Percentiles rank a stretch among this genome's conserved stretches.
Conservation (phyloP, 2,888 invertebrate genomes). For the Netelia fuscicornis region DNA sequence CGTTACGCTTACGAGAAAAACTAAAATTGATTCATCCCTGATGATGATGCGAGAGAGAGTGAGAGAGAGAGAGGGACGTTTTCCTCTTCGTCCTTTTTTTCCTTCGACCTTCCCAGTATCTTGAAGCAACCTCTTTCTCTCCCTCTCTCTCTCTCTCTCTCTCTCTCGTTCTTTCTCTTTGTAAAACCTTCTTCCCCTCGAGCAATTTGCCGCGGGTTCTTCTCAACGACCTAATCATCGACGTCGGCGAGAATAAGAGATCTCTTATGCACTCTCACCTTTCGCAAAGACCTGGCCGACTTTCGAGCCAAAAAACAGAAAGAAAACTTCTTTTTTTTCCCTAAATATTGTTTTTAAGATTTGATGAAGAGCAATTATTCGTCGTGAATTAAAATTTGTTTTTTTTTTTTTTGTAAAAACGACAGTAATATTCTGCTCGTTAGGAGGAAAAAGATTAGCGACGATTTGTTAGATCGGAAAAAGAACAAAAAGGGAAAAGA, state of each 20-base stretch:
- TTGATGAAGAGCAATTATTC: neutral
- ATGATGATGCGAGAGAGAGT: conserved; percentile 32
- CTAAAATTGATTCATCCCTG: conserved; percentile 82
- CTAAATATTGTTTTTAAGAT: too few species aligned
- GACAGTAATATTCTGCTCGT: neutral
- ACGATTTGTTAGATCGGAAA: neutral
- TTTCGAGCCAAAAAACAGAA: neutral
- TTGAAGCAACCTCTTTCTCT: conserved; percentile 28
- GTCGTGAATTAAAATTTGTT: neutral
- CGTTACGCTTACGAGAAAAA: conserved; percentile 75
- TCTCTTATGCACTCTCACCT: conserved; percentile 65
- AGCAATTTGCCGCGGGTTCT: conserved; percentile 66
- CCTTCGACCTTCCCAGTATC: conserved; percentile 49
- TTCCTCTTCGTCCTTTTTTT: conserved; percentile 49
- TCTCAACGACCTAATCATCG: conserved; percentile 66
- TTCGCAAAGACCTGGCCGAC: conserved; percentile 8
- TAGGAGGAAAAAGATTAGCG: neutral
- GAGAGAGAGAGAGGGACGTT: conserved; percentile 27
- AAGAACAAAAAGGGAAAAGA: neutral
- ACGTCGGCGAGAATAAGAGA: conserved; percentile 61
- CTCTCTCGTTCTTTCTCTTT: neutral
- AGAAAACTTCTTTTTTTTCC: neutral
- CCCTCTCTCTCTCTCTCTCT: neutral
- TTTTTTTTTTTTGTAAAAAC: neutral
- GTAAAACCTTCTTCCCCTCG: neutral